Percentiles rank a stretch among this genome's conserved stretches.
These are phyloP conservation scores for Limnephilus marmoratus DNA, from an alignment of 2,888 invertebrate species.

Conservation along the genomic window DNA sequence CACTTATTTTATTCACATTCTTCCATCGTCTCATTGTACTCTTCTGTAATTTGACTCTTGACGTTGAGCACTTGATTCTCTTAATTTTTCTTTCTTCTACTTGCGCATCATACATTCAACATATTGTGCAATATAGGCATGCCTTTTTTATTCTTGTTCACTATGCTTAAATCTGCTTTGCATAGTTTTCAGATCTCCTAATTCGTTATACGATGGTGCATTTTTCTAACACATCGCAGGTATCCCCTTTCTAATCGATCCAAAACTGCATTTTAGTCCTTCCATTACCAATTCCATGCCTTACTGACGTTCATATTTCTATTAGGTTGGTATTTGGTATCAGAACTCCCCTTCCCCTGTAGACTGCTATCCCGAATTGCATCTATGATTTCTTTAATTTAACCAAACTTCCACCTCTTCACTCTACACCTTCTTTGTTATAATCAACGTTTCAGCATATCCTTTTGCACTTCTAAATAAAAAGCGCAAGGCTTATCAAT, in stretches of 20 bases:
- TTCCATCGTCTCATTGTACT: too few relatives aligned
- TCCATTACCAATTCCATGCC: background rate
- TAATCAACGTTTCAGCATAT: background rate
- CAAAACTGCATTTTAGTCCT: background rate
- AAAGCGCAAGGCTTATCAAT: constrained; percentile 1
- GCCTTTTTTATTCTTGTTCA: background rate
- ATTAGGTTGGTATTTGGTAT: background rate
- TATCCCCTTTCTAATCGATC: background rate
- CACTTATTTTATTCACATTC: too few relatives aligned
- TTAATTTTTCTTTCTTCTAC: too few relatives aligned
- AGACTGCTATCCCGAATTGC: background rate
- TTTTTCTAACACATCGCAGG: background rate
- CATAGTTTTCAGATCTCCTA: background rate
- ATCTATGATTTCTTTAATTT: background rate
- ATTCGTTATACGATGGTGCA: background rate
- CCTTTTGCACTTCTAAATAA: background rate
- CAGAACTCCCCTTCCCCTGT: background rate
- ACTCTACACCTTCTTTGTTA: background rate
- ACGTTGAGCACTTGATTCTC: too few relatives aligned
- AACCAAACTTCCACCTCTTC: too few relatives aligned
- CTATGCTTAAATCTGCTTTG: background rate
- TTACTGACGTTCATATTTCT: too few relatives aligned
- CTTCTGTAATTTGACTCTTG: too few relatives aligned
- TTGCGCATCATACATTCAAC: too few relatives aligned
- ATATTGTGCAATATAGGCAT: too few relatives aligned